phyloP scores from a whole-genome alignment of 2,113 vertebrate species.

The Oreochromis aureus region DNA sequence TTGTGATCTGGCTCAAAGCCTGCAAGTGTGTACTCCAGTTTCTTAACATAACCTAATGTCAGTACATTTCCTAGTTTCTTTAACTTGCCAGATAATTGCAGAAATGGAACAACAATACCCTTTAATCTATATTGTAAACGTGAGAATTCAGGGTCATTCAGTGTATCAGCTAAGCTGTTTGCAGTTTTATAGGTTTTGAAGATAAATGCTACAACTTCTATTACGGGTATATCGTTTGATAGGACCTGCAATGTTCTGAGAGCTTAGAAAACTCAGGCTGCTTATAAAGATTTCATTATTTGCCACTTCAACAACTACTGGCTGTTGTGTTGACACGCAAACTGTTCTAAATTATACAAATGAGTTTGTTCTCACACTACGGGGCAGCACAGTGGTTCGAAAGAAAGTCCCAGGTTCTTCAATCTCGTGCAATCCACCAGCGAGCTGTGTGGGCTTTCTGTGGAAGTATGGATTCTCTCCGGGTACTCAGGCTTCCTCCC shows the following conservation, averaged over 20 bases:
- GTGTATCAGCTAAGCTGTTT: neutral
- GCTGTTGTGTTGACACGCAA: neutral
- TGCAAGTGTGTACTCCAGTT: neutral
- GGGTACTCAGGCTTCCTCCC: neutral
- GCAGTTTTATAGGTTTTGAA: neutral
- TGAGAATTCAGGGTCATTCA: neutral
- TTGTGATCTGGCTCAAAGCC: neutral
- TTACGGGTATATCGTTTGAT: neutral
- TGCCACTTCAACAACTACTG: neutral
- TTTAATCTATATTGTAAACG: neutral
- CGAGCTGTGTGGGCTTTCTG: neutral
- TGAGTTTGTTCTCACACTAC: neutral
- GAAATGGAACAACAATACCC: neutral
- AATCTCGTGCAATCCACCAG: neutral
- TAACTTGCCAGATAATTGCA: neutral
- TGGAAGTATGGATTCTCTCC: neutral
- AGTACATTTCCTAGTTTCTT: neutral
- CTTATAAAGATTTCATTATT: neutral
- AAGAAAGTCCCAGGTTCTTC: neutral
- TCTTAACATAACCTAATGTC: neutral
- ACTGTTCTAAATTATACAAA: neutral
- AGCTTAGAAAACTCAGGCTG: neutral
- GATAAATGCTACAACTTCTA: neutral
- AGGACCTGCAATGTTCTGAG: neutral
- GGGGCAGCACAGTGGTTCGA: rapidly evolving